These are phyloP conservation scores for Falco novaeseelandiae DNA, from an alignment of 2,797 vertebrate genomes.

Conservation along the genomic window DNA sequence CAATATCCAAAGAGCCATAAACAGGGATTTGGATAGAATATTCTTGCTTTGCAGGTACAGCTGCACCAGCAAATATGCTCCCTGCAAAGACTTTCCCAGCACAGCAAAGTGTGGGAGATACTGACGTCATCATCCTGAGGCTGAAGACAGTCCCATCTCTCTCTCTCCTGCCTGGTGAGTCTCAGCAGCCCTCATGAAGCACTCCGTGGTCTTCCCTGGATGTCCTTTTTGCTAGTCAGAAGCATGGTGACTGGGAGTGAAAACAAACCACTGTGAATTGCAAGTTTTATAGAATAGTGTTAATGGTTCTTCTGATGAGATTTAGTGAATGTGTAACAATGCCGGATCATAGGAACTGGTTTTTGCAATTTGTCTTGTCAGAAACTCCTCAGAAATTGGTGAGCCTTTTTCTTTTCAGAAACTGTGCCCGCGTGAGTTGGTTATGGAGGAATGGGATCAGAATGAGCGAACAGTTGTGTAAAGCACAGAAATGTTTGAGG, in stretches of 20 bases:
- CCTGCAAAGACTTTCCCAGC: neutral
- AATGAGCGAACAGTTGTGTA: neutral
- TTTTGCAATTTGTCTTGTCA: neutral
- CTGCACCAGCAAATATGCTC: neutral
- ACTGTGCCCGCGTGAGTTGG: rapidly evolving
- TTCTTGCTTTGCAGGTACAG: conserved; percentile 9
- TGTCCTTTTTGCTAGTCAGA: neutral
- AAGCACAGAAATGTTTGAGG: neutral
- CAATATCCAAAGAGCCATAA: neutral
- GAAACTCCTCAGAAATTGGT: neutral
- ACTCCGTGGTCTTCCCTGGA: neutral
- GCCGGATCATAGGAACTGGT: neutral
- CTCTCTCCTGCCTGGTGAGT: neutral
- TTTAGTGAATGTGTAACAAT: neutral
- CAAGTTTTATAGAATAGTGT: neutral
- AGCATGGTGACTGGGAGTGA: rapidly evolving
- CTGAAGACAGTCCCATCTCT: neutral
- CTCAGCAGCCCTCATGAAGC: neutral
- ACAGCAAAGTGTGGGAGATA: neutral
- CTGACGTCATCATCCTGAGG: neutral
- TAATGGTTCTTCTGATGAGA: neutral
- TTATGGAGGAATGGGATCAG: neutral
- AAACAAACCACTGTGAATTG: neutral
- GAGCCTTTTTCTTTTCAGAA: neutral
- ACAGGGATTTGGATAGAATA: neutral